Conservation (phyloP, 2,888 invertebrate genomes). For the Nemurella pictetii region DNA sequence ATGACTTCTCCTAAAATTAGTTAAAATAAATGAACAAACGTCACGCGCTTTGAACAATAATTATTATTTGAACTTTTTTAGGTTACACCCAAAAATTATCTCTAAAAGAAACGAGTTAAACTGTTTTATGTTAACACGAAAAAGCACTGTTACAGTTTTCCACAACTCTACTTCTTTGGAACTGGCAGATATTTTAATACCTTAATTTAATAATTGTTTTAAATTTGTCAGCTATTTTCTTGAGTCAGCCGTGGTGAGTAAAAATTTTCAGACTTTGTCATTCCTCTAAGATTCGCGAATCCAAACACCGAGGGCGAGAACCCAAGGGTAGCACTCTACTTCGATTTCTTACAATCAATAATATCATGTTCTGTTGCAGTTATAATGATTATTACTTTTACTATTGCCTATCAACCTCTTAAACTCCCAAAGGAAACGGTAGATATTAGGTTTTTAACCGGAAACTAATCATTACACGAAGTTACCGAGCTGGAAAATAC, state of each 20-base stretch:
- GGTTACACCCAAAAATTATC: constrained; percentile 15
- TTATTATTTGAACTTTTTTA: background rate
- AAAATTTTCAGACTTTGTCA: too few species aligned
- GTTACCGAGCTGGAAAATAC: constrained; percentile 24
- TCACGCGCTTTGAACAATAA: constrained; percentile 22
- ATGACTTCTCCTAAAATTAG: constrained; percentile 1
- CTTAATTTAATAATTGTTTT: too few species aligned
- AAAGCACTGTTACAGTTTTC: too few species aligned
- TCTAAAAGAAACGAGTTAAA: background rate
- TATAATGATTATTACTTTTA: background rate
- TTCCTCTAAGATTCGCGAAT: too few species aligned
- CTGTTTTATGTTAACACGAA: background rate
- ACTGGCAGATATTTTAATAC: too few species aligned
- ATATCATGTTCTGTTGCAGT: constrained; percentile 12
- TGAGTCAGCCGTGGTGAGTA: too few species aligned
- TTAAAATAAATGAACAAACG: constrained; percentile 2
- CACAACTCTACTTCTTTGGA: too few species aligned
- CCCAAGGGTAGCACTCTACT: too few species aligned
- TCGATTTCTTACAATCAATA: background rate
- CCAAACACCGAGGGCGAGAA: too few species aligned
- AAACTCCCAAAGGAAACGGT: constrained; percentile 12
- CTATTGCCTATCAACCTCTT: background rate
- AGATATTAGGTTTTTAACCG: constrained; percentile 18
- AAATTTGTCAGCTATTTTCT: too few species aligned
- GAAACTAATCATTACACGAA: constrained; percentile 16